phyloP scores from a whole-genome alignment of 2,797 vertebrate species.

The Dicrostonyx torquatus region DNA sequence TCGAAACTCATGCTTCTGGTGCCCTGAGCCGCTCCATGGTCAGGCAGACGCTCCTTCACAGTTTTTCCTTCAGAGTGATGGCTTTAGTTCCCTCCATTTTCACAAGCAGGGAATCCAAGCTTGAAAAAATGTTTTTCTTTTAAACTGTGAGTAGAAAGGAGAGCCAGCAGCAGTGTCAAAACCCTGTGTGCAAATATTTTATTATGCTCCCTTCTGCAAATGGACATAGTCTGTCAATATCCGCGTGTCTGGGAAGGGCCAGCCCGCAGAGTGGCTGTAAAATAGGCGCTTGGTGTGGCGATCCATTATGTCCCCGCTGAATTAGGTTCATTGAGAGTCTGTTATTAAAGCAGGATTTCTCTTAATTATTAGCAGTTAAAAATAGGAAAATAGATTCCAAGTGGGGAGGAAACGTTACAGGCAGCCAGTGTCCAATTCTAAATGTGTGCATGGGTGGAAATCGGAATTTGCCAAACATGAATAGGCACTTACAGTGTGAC shows the following conservation, averaged over 20 bases:
- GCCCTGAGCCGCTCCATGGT: neutral
- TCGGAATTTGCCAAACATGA: constrained; percentile 89
- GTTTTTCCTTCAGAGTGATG: neutral
- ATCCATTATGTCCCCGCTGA: constrained; percentile 44
- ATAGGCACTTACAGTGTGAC: constrained; percentile 97
- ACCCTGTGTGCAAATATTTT: constrained; percentile 33
- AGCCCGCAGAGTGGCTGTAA: neutral
- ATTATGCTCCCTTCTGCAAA: constrained; percentile 15
- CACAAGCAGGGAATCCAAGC: neutral
- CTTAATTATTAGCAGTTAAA: constrained; percentile 75
- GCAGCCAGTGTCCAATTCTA: constrained; percentile 58
- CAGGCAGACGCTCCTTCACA: neutral
- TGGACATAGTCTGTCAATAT: neutral
- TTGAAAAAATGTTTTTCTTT: constrained; percentile 41
- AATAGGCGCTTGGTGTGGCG: neutral
- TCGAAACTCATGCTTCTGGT: rapidly evolving
- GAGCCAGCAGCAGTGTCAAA: neutral
- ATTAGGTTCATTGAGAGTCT: constrained; percentile 21
- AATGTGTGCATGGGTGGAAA: constrained; percentile 74
- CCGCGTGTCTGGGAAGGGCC: neutral
- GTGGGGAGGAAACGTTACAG: neutral
- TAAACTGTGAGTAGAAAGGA: constrained; percentile 9
- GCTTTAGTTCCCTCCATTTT: neutral
- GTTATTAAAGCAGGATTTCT: constrained; percentile 60
- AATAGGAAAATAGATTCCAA: constrained; percentile 72